Conservation (phyloP, 2,113 vertebrate species). For the Ceyx margarethae region DNA sequence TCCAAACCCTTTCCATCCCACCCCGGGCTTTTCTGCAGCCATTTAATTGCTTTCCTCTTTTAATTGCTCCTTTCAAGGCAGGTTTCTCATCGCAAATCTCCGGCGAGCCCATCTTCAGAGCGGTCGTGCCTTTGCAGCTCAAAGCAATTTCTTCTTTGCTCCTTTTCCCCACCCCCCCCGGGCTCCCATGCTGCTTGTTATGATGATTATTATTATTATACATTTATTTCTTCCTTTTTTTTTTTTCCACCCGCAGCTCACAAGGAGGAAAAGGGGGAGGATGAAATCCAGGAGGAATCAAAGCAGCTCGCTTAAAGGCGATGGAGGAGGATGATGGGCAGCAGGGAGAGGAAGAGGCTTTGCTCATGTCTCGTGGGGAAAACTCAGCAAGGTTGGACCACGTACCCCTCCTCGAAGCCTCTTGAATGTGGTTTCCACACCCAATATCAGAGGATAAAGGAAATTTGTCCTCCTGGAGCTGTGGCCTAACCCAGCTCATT, state of each 20-base stretch:
- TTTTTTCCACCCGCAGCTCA: not conserved
- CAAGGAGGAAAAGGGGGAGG: not conserved
- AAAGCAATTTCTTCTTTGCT: constrained; percentile 1
- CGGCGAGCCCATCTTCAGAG: not conserved
- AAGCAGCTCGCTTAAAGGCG: not conserved
- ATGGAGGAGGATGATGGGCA: not conserved
- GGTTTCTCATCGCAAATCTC: not conserved
- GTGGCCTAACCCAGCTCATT: not conserved
- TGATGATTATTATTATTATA: not conserved
- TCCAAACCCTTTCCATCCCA: not conserved
- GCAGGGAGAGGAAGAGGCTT: not conserved
- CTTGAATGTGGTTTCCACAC: not conserved
- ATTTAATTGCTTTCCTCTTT: not conserved
- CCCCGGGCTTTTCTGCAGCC: not conserved
- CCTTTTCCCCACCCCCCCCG: not conserved
- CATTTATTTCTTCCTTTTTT: not conserved
- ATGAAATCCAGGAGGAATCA: not conserved
- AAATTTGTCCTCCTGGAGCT: not conserved
- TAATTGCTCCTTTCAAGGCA: constrained; percentile 18
- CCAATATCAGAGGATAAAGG: not conserved
- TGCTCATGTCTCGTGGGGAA: not conserved
- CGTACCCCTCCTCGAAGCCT: not conserved
- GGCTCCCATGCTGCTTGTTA: not conserved
- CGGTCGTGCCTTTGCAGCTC: not conserved
- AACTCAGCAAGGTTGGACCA: not conserved